These are phyloP conservation scores for Papilio polytes DNA, from an alignment of 1,140 invertebrate species.

Conservation along the genomic window DNA sequence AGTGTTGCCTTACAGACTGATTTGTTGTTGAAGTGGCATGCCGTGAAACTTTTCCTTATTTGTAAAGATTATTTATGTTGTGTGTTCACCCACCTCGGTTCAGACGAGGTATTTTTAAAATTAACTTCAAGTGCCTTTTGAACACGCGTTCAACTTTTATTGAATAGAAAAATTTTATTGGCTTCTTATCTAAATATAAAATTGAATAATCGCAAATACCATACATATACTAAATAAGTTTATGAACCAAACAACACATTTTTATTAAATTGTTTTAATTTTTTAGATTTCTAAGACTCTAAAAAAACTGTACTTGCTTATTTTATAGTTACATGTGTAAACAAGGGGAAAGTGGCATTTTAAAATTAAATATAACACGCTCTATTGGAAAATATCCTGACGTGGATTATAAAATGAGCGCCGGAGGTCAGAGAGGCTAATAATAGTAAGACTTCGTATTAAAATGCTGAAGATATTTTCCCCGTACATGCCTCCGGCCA, in stretches of 20 bases:
- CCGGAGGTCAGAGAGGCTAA: neutral
- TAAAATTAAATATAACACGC: neutral
- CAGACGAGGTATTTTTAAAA: constrained; percentile 1
- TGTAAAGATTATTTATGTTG: constrained; percentile 5
- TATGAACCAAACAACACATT: too few species aligned
- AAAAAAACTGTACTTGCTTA: neutral
- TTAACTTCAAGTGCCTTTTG: neutral
- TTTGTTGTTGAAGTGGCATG: constrained; percentile 12
- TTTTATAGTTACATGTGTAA: neutral
- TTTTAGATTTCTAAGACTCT: too few species aligned
- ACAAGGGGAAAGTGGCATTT: neutral
- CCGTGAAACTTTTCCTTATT: constrained; percentile 9
- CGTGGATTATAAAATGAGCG: constrained; percentile 11
- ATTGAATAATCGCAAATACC: too few species aligned
- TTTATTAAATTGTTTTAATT: too few species aligned
- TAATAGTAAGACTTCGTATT: constrained; percentile 9
- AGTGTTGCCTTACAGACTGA: neutral
- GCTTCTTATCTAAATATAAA: neutral
- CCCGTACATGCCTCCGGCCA: neutral
- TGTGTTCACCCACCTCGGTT: neutral
- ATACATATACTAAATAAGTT: too few species aligned
- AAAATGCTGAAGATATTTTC: constrained; percentile 13
- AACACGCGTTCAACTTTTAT: neutral
- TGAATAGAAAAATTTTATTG: neutral
- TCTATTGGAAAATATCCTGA: neutral